phyloP scores from a whole-genome alignment of 2,888 invertebrate species.

The Zeuzera pyrina region DNA sequence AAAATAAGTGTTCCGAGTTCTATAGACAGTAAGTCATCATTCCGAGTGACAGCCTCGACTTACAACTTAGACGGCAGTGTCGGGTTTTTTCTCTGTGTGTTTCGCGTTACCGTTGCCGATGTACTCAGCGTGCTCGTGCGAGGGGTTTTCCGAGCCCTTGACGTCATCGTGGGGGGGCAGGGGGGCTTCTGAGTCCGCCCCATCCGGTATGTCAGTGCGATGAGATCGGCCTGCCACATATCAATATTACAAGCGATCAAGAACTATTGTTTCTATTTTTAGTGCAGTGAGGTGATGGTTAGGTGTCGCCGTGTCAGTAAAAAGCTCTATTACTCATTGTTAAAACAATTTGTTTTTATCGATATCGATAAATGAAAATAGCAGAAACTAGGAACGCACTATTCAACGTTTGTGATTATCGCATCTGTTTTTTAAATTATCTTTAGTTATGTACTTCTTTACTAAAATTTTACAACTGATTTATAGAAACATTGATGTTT shows the following conservation, averaged over 20 bases:
- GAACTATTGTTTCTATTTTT: slow-evolving; percentile 29
- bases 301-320: no score
- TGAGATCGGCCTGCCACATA: slow-evolving; percentile 74
- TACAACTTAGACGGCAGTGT: slow-evolving; percentile 60
- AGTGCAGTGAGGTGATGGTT: slow-evolving; percentile 6
- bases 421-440: no score
- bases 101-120: slow-evolving; percentile 72
- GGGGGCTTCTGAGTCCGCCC: slow-evolving; percentile 76
- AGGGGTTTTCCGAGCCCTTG: slow-evolving; percentile 73
- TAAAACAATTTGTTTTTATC: no score
- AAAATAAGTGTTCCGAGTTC: no score
- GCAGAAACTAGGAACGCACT: no score
- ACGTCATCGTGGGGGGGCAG: slow-evolving; percentile 72
- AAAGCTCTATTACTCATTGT: no score
- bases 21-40: no score
- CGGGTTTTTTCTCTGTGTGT: slow-evolving; percentile 64
- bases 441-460: no score
- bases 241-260: slow-evolving; percentile 65
- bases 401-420: no score
- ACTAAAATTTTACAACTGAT: no score
- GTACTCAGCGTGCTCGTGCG: slow-evolving; percentile 74
- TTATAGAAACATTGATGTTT: no score
- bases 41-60: slow-evolving; percentile 20
- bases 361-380: no score
- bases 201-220: slow-evolving; percentile 75